Percentiles rank a stretch among this genome's conserved stretches.
Evolutionary conservation across 1,140 invertebrate genomes (phyloP).

Genomic region (Meloidogyne hapla): DNA sequence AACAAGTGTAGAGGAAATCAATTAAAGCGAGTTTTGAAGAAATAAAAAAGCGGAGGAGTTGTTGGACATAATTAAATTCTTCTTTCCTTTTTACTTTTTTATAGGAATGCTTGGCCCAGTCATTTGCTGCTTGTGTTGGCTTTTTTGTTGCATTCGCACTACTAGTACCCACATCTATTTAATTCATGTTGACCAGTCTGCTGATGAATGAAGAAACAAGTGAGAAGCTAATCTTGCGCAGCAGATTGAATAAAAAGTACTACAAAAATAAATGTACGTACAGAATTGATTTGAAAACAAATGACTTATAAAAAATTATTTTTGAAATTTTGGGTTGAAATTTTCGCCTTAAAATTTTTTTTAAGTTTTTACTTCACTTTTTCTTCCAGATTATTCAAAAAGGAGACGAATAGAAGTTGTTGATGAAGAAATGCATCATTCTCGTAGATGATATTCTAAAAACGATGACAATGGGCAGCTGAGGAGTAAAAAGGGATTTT

Average conservation of each 20-base stretch:
- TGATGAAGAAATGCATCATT: background rate
- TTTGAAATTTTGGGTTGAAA: too few relatives aligned
- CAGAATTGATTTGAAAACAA: too few relatives aligned
- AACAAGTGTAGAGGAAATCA: background rate
- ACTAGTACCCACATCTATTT: background rate
- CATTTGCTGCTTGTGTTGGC: background rate
- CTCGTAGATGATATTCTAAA: background rate
- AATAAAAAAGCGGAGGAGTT: too few relatives aligned
- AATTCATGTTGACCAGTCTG: too few relatives aligned
- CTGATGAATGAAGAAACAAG: too few relatives aligned
- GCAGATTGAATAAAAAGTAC: too few relatives aligned
- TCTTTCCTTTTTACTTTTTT: background rate
- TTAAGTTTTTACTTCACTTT: background rate
- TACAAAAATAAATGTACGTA: too few relatives aligned
- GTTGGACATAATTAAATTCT: background rate
- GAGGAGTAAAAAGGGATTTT: background rate
- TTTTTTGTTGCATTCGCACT: slow-evolving; percentile 2
- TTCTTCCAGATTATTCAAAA: background rate
- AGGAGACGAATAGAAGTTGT: background rate
- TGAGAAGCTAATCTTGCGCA: too few relatives aligned
- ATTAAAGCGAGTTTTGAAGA: background rate
- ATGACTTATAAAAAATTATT: too few relatives aligned
- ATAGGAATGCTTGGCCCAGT: background rate
- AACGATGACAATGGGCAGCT: background rate
- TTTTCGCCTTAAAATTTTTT: too few relatives aligned